These are phyloP conservation scores for Actenoides lindsayi DNA, from an alignment of 2,113 vertebrate species.

Conservation along the genomic window DNA sequence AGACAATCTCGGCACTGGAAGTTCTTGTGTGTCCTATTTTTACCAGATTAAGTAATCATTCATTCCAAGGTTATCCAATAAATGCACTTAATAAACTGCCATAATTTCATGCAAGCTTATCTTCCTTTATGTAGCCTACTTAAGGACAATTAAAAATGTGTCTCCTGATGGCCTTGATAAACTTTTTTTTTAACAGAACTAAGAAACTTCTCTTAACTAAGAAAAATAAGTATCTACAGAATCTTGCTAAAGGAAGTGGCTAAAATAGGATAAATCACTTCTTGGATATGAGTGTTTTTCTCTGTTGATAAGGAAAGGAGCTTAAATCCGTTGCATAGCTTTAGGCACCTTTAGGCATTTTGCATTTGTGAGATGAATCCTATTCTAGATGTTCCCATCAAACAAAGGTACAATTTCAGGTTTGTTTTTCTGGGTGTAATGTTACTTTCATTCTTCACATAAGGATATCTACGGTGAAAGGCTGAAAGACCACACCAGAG, in stretches of 20 bases:
- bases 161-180: background rate
- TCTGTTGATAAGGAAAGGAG: background rate
- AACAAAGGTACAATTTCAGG: background rate
- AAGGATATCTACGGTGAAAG: background rate
- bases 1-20: background rate
- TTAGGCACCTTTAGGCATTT: background rate
- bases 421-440: background rate
- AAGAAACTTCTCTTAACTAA: background rate
- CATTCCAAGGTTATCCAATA: background rate
- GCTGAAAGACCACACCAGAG: background rate
- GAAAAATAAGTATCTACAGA: background rate
- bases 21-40: background rate
- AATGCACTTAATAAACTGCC: background rate
- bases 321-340: background rate
- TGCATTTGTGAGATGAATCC: background rate
- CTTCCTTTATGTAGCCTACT: background rate
- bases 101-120: background rate
- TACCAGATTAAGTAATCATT: background rate
- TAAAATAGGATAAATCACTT: background rate
- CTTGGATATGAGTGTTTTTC: background rate
- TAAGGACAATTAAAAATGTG: background rate
- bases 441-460: background rate
- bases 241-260: background rate
- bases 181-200: background rate
- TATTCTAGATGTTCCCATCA: background rate